Evolutionary conservation across 2,113 vertebrate genomes (phyloP).

Genomic region (Arothron firmamentum): DNA sequence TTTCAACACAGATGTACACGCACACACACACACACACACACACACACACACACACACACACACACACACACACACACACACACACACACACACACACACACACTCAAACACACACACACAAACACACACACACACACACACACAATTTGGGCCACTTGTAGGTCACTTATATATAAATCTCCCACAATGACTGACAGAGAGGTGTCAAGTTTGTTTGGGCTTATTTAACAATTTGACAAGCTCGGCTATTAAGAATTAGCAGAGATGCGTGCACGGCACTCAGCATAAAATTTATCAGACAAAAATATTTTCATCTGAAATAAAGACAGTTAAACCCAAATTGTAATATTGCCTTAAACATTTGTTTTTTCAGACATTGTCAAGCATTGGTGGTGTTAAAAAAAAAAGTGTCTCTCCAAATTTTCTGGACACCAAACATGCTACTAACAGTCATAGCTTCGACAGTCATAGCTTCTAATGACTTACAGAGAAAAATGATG

Average conservation of each 20-base stretch:
- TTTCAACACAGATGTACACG: conserved; percentile 29
- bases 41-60: conserved; percentile 17
- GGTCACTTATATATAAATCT: conserved; percentile 50
- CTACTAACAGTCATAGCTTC: too few relatives aligned
- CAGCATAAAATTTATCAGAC: too few relatives aligned
- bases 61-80: conserved; percentile 17
- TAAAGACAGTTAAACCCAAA: too few relatives aligned
- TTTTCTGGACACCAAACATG: conserved; percentile 14
- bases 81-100: conserved; percentile 17
- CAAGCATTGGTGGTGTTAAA: too few relatives aligned
- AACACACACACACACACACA: conserved; percentile 13
- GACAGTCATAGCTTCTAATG: not conserved
- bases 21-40: conserved; percentile 15
- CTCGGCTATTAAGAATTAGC: too few relatives aligned
- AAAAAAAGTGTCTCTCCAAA: not conserved
- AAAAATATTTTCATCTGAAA: too few relatives aligned
- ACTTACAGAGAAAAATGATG: conserved; percentile 22
- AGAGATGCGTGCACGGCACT: too few relatives aligned
- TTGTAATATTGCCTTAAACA: too few relatives aligned
- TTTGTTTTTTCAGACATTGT: too few relatives aligned
- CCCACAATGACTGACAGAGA: conserved; percentile 47
- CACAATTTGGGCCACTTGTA: conserved; percentile 39
- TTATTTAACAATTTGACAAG: conserved; percentile 25
- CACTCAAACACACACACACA: conserved; percentile 15
- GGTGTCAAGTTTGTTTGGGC: conserved; percentile 42